Percentiles rank a stretch among this genome's conserved stretches.
Evolutionary conservation across 2,888 invertebrate genomes (phyloP).

Genomic region (Sphecodes monilicornis): DNA sequence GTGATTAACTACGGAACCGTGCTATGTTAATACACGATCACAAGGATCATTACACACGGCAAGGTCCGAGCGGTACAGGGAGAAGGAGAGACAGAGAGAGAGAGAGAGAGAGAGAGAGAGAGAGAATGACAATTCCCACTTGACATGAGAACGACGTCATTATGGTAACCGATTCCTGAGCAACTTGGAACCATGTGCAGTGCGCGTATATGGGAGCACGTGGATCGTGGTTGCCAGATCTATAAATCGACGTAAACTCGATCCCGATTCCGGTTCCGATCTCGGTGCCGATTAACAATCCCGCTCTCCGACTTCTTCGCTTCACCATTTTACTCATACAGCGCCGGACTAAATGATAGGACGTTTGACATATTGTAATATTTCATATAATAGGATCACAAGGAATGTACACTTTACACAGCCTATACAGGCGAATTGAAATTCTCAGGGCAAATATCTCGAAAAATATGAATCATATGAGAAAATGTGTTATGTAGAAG

Average conservation of each 20-base stretch:
- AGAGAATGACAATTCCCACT: too few species aligned
- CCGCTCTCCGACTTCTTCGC: background rate
- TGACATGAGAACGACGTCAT: constrained; percentile 50
- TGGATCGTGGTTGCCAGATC: constrained; percentile 38
- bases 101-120: background rate
- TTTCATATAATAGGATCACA: too few species aligned
- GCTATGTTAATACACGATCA: constrained; percentile 45
- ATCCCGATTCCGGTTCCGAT: constrained; percentile 45
- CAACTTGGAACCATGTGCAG: constrained; percentile 51
- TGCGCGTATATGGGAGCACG: constrained; percentile 29
- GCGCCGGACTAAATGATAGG: background rate
- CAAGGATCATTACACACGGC: constrained; percentile 42
- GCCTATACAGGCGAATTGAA: too few species aligned
- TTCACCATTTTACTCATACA: background rate
- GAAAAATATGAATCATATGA: too few species aligned
- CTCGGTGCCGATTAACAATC: constrained; percentile 41
- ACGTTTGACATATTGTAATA: too few species aligned
- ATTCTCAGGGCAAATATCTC: too few species aligned
- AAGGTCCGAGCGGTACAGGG: constrained; percentile 28
- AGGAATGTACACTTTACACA: too few species aligned
- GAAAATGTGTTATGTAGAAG: too few species aligned
- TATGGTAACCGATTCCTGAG: constrained; percentile 51
- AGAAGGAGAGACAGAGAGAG: background rate
- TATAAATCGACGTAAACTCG: constrained; percentile 58
- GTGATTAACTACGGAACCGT: constrained; percentile 38